Evolutionary conservation across 1,140 invertebrate species (phyloP), one percentile per base, ranked within the genome.

Genomic region (Drosophila bocqueti): DNA sequence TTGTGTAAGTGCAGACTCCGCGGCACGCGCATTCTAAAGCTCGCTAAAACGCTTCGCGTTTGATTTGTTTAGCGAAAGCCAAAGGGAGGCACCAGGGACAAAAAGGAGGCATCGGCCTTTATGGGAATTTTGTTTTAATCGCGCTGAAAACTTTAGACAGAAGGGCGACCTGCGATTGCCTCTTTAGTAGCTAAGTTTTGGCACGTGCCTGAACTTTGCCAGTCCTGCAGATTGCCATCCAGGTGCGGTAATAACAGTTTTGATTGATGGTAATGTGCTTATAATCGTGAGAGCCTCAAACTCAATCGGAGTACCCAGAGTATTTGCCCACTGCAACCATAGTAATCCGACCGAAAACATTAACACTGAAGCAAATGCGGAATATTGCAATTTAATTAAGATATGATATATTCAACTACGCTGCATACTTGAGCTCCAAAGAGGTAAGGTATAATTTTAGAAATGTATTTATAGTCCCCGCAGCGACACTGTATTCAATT

Each of bases 231-330:
- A 47, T 16, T 38, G 36, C 4, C 7, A 34, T 24, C 16, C 34
- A 36, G 43, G 45, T 26, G 36, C 21, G n/a, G 4, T 68, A 43
- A 38, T 68, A 67, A 67, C 26, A 26, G 21, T 26, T 36, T 47
- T 52, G 29, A 52, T 50, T 67, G 10, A 29, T 45, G 29, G 62
- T 69, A 43, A 68, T 36, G 66, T 13, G 46, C 4, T 67, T 67
- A 52, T 29, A 26, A 36, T 52, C 38, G 29, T 29, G 16, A 29
- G 1, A 24, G 16, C 9, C n/a, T 9, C 24, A 24, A 4, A 43
- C 26, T 15, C 11, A 18, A n/a, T 11, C 24, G 10, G 42, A 46
- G 31, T 38, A 24, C 13, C n/a, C 24, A 13, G 13, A 21, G 26
- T 16, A 31, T n/a, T 52, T 21, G 6, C 15, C 16, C 15, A 26